These are phyloP conservation scores for Cyanoramphus novaezelandiae DNA, from an alignment of 2,113 vertebrate genomes.

Conservation along the genomic window DNA sequence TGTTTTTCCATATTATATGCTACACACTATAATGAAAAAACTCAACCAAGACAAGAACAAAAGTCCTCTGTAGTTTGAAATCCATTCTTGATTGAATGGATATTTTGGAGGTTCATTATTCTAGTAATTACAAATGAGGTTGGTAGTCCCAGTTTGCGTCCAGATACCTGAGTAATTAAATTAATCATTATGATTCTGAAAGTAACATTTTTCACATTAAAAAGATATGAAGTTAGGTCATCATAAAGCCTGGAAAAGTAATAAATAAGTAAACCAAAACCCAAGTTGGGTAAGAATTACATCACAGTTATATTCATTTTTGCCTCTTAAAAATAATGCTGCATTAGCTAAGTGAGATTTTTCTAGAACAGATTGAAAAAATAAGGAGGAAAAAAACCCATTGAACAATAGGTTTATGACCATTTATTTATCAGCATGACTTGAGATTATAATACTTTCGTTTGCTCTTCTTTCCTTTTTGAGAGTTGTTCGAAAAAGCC, in stretches of 20 bases:
- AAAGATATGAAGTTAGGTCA: background rate
- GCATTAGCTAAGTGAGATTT: background rate
- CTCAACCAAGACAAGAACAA: background rate
- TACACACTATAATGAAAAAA: background rate
- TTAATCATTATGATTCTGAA: background rate
- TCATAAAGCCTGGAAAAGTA: too few relatives aligned
- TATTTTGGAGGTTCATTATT: background rate
- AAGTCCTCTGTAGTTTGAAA: background rate
- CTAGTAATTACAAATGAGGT: background rate
- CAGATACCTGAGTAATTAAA: background rate
- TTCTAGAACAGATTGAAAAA: background rate
- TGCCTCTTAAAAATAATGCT: background rate
- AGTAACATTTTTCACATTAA: background rate
- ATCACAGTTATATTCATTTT: background rate
- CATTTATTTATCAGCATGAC: background rate
- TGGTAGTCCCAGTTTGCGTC: background rate
- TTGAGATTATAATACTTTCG: background rate
- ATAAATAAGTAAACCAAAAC: background rate
- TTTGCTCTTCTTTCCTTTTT: background rate
- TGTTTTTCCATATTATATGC: background rate
- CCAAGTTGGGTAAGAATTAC: background rate
- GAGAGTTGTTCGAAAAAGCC: background rate
- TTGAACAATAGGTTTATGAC: background rate
- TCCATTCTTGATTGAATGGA: background rate
- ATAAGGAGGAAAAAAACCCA: rapidly evolving